Percentiles rank a stretch among this genome's conserved stretches.
phyloP scores from a whole-genome alignment of 64 coral and sea anemone species.

The Pocillopora verrucosa region DNA sequence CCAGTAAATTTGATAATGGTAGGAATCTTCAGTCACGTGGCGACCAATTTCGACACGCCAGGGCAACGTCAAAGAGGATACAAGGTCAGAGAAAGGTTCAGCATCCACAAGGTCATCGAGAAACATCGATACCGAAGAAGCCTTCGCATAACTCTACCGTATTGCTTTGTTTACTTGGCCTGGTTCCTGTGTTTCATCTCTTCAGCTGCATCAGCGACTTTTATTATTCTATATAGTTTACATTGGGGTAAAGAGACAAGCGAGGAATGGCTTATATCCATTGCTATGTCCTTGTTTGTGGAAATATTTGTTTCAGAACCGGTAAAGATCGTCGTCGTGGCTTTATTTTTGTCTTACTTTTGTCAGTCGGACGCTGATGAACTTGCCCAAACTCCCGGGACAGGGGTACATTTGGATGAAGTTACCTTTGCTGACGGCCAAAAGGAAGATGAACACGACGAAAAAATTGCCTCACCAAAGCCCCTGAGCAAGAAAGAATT shows the following conservation, averaged over 20 bases:
- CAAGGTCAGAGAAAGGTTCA: not conserved
- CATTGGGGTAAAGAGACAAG: conserved; percentile 43
- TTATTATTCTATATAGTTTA: conserved; percentile 50
- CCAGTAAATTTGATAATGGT: conserved; percentile 49
- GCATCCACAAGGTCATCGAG: not conserved
- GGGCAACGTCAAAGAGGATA: not conserved
- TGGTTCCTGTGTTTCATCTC: conserved; percentile 47
- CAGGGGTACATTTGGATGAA: not conserved
- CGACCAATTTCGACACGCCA: not conserved
- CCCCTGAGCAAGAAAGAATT: conserved; percentile 32
- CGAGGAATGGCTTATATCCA: conserved; percentile 50
- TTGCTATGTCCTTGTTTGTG: conserved; percentile 26
- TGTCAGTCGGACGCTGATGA: not conserved
- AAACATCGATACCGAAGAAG: not conserved
- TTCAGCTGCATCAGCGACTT: conserved; percentile 2
- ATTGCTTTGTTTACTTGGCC: conserved; percentile 12
- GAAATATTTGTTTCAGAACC: conserved; percentile 59
- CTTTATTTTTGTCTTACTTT: conserved; percentile 19
- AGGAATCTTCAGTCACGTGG: conserved; percentile 24
- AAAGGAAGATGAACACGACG: not conserved
- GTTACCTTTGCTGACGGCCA: not conserved
- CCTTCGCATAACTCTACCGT: not conserved
- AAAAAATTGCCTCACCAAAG: conserved; percentile 13
- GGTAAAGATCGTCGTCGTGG: not conserved
- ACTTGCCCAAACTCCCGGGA: not conserved